phyloP scores from a whole-genome alignment of 2,797 vertebrate genomes.

The Pangasius sanitwongsei region DNA sequence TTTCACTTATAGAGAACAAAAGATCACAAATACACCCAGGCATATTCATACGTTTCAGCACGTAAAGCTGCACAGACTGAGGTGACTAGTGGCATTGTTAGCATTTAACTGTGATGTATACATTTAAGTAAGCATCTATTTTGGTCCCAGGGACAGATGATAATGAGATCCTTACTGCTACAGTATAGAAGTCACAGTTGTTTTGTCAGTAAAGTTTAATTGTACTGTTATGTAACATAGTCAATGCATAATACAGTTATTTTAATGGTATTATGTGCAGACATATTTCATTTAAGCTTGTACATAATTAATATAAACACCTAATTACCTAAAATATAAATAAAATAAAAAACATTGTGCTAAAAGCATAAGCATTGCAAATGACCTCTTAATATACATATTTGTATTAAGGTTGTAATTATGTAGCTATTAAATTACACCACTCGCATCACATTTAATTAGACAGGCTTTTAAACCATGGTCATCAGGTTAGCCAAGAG shows the following conservation, averaged over 20 bases:
- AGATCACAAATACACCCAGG: neutral
- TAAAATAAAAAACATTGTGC: neutral
- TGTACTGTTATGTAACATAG: neutral
- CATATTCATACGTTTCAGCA: neutral
- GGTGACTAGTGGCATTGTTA: neutral
- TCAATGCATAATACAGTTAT: neutral
- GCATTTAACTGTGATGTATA: neutral
- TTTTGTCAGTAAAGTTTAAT: constrained; percentile 10
- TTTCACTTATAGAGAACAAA: neutral
- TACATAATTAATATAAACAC: neutral
- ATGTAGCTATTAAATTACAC: neutral
- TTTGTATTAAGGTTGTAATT: neutral
- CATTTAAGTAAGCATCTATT: neutral
- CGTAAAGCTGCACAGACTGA: neutral
- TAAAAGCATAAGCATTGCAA: neutral
- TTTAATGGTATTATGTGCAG: neutral
- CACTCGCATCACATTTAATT: neutral
- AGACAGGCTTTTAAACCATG: neutral
- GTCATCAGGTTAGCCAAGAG: neutral
- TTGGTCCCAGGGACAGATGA: constrained; percentile 6
- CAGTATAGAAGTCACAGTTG: neutral
- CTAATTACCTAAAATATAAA: neutral
- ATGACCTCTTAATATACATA: neutral
- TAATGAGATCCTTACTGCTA: constrained; percentile 35
- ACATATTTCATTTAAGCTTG: neutral